These are phyloP conservation scores for Nanorana parkeri DNA, from an alignment of 2,113 vertebrate species.

Conservation along the genomic window DNA sequence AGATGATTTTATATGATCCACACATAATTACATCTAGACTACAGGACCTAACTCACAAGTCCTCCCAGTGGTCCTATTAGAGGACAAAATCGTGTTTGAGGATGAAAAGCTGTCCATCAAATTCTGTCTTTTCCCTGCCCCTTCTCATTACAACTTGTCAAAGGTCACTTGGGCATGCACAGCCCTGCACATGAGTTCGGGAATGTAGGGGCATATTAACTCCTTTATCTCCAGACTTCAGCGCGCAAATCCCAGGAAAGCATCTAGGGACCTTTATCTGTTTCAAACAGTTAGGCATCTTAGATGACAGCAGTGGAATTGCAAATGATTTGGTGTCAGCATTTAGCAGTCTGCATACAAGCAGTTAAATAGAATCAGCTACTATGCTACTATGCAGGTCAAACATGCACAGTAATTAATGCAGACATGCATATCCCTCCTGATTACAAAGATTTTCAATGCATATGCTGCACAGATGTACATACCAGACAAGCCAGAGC, in stretches of 20 bases:
- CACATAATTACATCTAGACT: slow-evolving; percentile 33
- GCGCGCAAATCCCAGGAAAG: background rate
- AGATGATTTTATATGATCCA: slow-evolving; percentile 14
- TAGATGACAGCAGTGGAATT: background rate
- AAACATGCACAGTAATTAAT: slow-evolving; percentile 35
- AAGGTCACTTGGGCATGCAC: slow-evolving; percentile 43
- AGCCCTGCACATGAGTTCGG: background rate
- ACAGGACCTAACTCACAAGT: slow-evolving; percentile 27
- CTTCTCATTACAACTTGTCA: slow-evolving; percentile 36
- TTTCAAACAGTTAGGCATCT: background rate
- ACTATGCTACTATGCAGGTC: slow-evolving; percentile 21
- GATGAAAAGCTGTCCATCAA: slow-evolving; percentile 53
- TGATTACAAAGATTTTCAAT: background rate
- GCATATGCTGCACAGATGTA: slow-evolving; percentile 22
- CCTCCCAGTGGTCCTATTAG: slow-evolving; percentile 36
- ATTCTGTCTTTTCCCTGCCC: slow-evolving; percentile 11
- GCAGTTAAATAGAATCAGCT: slow-evolving; percentile 19
- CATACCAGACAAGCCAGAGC: slow-evolving; percentile 13
- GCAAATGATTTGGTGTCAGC: slow-evolving; percentile 16
- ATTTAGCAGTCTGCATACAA: background rate
- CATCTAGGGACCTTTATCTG: background rate
- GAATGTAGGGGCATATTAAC: slow-evolving; percentile 21
- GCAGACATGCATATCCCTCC: slow-evolving; percentile 23
- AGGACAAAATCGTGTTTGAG: slow-evolving; percentile 37
- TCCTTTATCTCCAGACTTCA: background rate